phyloP scores from a whole-genome alignment of 2,113 vertebrate species.

The Podiceps cristatus region DNA sequence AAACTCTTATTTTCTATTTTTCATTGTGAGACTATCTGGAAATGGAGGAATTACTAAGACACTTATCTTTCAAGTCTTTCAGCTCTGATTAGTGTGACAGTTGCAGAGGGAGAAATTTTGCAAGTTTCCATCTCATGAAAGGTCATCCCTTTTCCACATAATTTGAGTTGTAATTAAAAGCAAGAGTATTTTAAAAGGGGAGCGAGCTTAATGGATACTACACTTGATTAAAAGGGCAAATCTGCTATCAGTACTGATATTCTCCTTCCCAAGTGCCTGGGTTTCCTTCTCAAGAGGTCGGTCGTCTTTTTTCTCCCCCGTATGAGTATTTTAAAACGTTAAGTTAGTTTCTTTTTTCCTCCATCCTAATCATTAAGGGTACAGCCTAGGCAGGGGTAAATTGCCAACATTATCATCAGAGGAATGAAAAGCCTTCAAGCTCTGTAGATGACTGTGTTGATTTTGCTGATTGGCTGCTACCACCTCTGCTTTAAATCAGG shows the following conservation, averaged over 20 bases:
- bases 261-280: neutral
- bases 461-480: neutral
- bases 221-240: slow-evolving; percentile 3
- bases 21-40: neutral
- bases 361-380: neutral
- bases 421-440: neutral
- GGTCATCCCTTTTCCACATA: neutral
- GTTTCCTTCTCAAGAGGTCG: neutral
- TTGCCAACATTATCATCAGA: neutral
- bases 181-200: neutral
- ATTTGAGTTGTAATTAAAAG: slow-evolving; percentile 25
- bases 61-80: neutral
- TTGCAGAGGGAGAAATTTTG: neutral
- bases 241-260: neutral
- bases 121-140: neutral
- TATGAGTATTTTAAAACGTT: neutral
- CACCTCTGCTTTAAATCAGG: neutral
- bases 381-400: neutral
- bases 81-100: neutral
- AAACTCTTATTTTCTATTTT: neutral
- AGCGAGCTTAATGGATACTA: neutral
- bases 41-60: neutral
- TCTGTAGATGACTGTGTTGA: fast-evolving
- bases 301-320: neutral
- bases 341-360: neutral